Base-by-base conservation (phyloP, 2,797 vertebrate species). In the Sebastolobus altivelis region DNA sequence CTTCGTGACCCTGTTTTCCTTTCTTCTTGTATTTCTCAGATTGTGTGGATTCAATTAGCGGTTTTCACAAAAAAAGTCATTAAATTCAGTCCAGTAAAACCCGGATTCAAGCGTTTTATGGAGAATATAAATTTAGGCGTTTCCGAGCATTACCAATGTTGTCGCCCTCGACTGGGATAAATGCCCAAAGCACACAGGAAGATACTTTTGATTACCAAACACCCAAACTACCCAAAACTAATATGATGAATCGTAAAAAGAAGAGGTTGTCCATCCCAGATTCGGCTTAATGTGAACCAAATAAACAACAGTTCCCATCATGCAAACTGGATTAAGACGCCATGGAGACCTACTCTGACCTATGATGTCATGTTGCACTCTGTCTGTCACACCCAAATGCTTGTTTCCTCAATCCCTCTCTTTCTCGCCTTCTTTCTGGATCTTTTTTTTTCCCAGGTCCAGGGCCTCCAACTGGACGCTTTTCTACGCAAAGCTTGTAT, bases 351-450 rank as follows among this genome's bases (percentile, higher is more conserved):
- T 67, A 22, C 72, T 38, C 66, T 81, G 72, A 79, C 79, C 83
- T 65, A 29, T 90, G 83, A 89, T 77, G 77, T 87, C 67, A 83
- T 72, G 49, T 61, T 68, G 29, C n/a, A 18, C 43, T 7, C 69
- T 56, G 40, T 46, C 54, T 16, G 68, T 49, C 71, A 60, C 66
- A 63, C 65, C 65, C 78, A 69, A 31, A 63, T 58, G 27, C 65
- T 63, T 52, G 6, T 27, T 61, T 56, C 16, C 65, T 46, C 1
- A 2, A 2, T 22, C 49, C 25, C 1, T 77, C 56, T 63, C 9
- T 40, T 13, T 56, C 14, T n/a, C 12, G 67, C 20, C 1, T 16
- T 63, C 18, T 60, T 5, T 43, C 40, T 33, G 9, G 31, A 25
- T 33, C 33, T 54, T 20, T 37, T 27, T 60, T 46, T 7, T 25